Conservation (phyloP, 2,113 vertebrate genomes). For the Prunella fulvescens region DNA sequence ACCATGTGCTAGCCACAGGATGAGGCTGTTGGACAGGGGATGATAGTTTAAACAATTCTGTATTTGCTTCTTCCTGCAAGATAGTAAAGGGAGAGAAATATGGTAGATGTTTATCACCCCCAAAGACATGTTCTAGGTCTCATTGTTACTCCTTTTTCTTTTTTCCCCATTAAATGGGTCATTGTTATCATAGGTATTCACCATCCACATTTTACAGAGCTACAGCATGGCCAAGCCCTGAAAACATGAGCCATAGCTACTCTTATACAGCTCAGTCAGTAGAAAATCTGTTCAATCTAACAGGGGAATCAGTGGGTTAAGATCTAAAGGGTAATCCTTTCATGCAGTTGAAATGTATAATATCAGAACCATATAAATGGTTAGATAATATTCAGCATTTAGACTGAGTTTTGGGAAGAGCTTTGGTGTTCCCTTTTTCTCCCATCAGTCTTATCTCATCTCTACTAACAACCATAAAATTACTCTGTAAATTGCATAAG, state of each 20-base stretch:
- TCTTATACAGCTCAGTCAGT: not conserved
- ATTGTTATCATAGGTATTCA: not conserved
- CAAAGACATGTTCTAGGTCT: not conserved
- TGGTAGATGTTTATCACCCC: not conserved
- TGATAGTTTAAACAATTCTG: not conserved
- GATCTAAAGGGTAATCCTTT: not conserved
- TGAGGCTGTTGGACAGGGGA: not conserved
- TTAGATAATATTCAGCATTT: not conserved
- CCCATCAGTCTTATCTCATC: not conserved
- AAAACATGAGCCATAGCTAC: not conserved
- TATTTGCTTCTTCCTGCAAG: not conserved
- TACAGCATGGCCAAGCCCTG: not conserved
- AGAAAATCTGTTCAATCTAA: not conserved
- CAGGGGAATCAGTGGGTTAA: not conserved
- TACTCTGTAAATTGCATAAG: not conserved
- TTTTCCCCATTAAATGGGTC: not conserved
- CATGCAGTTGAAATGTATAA: not conserved
- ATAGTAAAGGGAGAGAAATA: not conserved
- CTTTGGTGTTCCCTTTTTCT: not conserved
- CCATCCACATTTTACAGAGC: not conserved
- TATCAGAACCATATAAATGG: not conserved
- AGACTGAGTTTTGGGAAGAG: not conserved
- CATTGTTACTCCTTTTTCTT: not conserved
- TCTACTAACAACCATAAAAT: slow-evolving; percentile 26
- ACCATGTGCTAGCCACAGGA: not conserved